Conservation (phyloP, 2,113 vertebrate species). For the Corythoichthys intestinalis region DNA sequence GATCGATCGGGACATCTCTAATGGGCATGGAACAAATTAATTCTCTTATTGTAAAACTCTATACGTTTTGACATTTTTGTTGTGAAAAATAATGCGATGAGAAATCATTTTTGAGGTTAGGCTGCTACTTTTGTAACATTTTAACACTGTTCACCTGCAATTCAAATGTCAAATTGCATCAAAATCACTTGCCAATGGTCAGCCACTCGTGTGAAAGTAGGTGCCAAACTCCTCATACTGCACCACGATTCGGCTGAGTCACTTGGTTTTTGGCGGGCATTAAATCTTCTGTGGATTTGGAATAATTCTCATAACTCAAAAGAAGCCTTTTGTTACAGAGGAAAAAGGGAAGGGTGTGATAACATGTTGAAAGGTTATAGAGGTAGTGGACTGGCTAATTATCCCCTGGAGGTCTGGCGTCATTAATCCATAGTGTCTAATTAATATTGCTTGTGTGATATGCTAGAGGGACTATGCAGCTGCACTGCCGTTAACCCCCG, state of each 20-base stretch:
- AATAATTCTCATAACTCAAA: neutral
- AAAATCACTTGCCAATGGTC: neutral
- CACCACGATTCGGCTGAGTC: too few relatives aligned
- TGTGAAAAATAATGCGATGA: too few relatives aligned
- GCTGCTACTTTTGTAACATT: neutral
- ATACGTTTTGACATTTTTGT: too few relatives aligned
- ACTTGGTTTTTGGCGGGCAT: neutral
- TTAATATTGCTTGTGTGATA: constrained; percentile 60
- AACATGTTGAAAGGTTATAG: constrained; percentile 70
- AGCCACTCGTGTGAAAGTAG: neutral
- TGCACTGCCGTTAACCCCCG: constrained; percentile 30
- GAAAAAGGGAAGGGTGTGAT: constrained; percentile 37
- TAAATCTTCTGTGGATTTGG: neutral
- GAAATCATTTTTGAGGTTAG: too few relatives aligned
- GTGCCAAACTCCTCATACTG: neutral
- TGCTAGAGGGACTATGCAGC: constrained; percentile 64
- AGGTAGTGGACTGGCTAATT: constrained; percentile 73
- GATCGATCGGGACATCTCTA: too few relatives aligned
- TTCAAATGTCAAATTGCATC: neutral
- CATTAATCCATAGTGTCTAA: constrained; percentile 75
- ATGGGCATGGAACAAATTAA: too few relatives aligned
- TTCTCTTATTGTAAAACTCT: too few relatives aligned
- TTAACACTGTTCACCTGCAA: neutral
- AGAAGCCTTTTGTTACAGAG: constrained; percentile 33
- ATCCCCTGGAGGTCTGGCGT: constrained; percentile 69